Evolutionary conservation across 2,113 vertebrate genomes (phyloP).

Genomic region (zebrafish (Danio rerio)): GRCz12tu NC_133193.1:25209501-25210000

Average conservation of each 20-base stretch:
- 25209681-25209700: neutral
- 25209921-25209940: slow-evolving; percentile 90
- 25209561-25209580: neutral
- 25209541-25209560: neutral
- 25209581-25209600: neutral
- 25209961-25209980: slow-evolving; percentile 83
- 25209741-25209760: neutral
- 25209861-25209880: slow-evolving; percentile 65
- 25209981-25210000: slow-evolving; percentile 59
- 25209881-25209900: slow-evolving; percentile 84
- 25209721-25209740: neutral
- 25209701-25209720: neutral
- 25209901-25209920: slow-evolving; percentile 84
- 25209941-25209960: slow-evolving; percentile 85
- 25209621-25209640: neutral
- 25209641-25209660: neutral
- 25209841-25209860: slow-evolving; percentile 31
- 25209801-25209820: neutral
- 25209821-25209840: neutral
- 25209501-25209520: neutral
- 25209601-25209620: neutral
- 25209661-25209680: neutral
- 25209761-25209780: neutral
- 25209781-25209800: slow-evolving; percentile 6
- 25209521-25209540: neutral